Conservation (phyloP, 2,888 invertebrate species). For the Apotomis betuletana region DNA sequence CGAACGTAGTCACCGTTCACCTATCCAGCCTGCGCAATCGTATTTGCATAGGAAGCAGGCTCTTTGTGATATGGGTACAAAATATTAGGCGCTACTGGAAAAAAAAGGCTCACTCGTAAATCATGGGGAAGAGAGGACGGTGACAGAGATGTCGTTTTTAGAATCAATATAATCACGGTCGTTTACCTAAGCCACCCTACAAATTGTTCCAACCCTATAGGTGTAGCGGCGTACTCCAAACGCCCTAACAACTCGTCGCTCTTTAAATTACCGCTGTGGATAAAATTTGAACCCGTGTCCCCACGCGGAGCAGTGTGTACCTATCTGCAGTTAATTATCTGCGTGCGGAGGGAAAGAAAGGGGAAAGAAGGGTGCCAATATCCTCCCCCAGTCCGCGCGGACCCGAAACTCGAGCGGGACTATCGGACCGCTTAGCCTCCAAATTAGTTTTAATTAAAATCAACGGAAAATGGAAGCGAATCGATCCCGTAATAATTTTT, state of each 20-base stretch:
- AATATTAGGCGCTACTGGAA: constrained; percentile 41
- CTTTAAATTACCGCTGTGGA: constrained; percentile 76
- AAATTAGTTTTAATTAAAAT: constrained; percentile 81
- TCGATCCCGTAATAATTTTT: constrained; percentile 52
- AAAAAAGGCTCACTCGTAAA: constrained; percentile 39
- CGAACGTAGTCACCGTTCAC: constrained; percentile 36
- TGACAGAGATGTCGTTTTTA: constrained; percentile 66
- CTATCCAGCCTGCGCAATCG: constrained; percentile 39
- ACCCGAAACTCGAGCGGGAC: constrained; percentile 62
- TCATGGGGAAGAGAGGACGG: constrained; percentile 49
- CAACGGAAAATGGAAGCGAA: constrained; percentile 61
- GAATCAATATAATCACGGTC: constrained; percentile 80
- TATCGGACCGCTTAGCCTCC: constrained; percentile 67
- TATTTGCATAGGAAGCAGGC: constrained; percentile 45
- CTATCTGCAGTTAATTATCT: constrained; percentile 83
- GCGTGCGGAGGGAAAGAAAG: constrained; percentile 65
- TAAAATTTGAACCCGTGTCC: constrained; percentile 75
- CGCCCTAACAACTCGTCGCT: constrained; percentile 61
- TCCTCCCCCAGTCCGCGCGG: constrained; percentile 64
- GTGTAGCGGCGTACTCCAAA: constrained; percentile 59
- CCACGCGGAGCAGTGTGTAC: constrained; percentile 61
- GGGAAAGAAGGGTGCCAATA: constrained; percentile 72
- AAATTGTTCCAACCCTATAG: constrained; percentile 77
- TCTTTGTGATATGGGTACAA: constrained; percentile 37
- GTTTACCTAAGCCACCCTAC: constrained; percentile 76